Base-by-base conservation (phyloP, 1,140 invertebrate species). In the Procambarus virginalis region DNA sequence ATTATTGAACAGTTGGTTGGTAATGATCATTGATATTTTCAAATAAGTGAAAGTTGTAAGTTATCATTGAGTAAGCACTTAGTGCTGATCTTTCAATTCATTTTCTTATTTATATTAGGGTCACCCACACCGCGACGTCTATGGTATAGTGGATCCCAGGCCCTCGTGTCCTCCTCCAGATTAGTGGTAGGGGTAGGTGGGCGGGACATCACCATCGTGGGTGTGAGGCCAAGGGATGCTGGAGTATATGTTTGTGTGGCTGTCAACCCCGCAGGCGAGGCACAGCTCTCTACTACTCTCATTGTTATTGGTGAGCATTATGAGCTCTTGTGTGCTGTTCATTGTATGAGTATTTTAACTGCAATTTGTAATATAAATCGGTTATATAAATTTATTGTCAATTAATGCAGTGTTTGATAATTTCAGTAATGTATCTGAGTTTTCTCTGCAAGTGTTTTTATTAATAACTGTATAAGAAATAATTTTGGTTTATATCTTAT, bases 241-340 rank as follows among this genome's bases (percentile, higher is more conserved):
- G 90, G 90, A 17, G n/a, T 58, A 20, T 91, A 86, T 17, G 84
- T 86, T 46, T 91, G 90, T 49, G 78, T 91, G 48, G 90, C 84
- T 22, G 90, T 91, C 22, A 91, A 91, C 51, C 90, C 90, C 2
- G 90, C 90, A 10, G 90, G 90, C n/a, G 90, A 91, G 58, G 79
- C 90, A 51, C 84, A 86, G 45, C 85, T 91, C 34, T 78, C 79
- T 46, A 91, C 85, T 17, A 34, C 90, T 14, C 22, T 91, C 4
- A 58, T 76, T 78, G 85, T 91, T 34, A 82, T 86, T 51, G 80
- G 90, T 91, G 45, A 70, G 90, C 0, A 73, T 22, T 80, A 3
- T 17, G 3, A 68, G 0, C n/a, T 64, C 51, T 55, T 12, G 20
- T 34, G 20, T 22, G 8, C 68, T 73, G 5, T 73, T 34, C 20